phyloP scores from a whole-genome alignment of 2,113 vertebrate genomes.

The Echinops telfairi region DNA sequence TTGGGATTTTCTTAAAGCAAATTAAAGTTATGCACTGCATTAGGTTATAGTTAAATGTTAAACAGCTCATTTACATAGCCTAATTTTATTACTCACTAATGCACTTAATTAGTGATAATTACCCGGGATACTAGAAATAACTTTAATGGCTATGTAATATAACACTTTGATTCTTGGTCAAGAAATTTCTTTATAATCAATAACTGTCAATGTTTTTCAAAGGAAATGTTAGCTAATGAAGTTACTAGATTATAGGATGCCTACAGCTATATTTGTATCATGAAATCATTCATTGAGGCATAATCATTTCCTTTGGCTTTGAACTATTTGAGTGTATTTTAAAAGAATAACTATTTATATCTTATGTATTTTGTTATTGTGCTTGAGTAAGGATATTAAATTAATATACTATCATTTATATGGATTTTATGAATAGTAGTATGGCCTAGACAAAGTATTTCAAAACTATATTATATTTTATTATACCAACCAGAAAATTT shows the following conservation, averaged over 20 bases:
- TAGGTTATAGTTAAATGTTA: constrained; percentile 50
- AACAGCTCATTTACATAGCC: constrained; percentile 28
- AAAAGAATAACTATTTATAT: background rate
- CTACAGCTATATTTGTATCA: background rate
- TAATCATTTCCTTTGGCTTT: background rate
- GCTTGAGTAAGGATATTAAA: background rate
- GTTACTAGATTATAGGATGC: background rate
- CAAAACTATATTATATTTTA: background rate
- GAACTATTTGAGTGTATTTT: background rate
- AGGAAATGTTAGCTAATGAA: no score
- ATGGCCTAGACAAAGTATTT: background rate
- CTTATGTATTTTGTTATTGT: background rate
- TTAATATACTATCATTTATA: background rate
- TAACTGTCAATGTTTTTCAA: no score
- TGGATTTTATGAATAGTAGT: background rate
- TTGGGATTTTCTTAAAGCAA: constrained; percentile 47
- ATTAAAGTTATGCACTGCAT: background rate
- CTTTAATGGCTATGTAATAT: no score
- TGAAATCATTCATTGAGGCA: background rate
- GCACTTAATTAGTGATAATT: background rate
- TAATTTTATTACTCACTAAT: constrained; percentile 29
- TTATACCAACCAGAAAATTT: background rate
- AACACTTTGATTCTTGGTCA: no score
- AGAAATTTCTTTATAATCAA: no score
- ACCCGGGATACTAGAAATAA: no score